phyloP scores from a whole-genome alignment of 2,113 vertebrate genomes.

The Taxidea taxus region DNA sequence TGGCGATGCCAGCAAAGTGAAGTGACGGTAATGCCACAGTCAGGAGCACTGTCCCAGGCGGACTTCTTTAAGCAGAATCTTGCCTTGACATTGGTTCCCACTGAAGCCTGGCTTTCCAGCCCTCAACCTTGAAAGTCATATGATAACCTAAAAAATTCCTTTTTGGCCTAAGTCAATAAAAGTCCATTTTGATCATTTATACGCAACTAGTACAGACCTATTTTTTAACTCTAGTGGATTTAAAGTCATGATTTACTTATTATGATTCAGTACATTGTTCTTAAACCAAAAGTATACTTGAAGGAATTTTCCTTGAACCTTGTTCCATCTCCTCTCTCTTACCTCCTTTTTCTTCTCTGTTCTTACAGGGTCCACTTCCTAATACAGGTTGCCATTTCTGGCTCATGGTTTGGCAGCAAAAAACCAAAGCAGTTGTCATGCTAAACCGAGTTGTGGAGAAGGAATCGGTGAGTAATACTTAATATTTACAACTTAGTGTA shows the following conservation, averaged over 20 bases:
- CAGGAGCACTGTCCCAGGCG: neutral
- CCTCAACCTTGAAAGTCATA: neutral
- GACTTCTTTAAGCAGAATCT: neutral
- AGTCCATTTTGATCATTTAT: neutral
- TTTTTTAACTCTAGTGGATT: conserved; percentile 37
- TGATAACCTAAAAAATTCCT: neutral
- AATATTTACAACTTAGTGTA: neutral
- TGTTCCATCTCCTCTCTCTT: neutral
- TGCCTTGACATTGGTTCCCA: neutral
- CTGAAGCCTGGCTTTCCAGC: neutral
- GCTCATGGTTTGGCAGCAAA: conserved; percentile 98
- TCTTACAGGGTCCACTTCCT: conserved; percentile 92
- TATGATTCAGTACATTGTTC: neutral
- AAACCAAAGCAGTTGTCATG: conserved; percentile 97
- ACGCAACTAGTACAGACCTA: neutral
- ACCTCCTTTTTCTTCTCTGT: conserved; percentile 24
- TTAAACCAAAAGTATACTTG: neutral
- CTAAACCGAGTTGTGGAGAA: conserved; percentile 97
- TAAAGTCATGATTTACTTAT: neutral
- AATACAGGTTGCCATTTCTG: conserved; percentile 99
- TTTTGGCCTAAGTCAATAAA: neutral
- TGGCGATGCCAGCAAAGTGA: neutral
- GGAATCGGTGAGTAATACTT: conserved; percentile 91
- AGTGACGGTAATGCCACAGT: neutral
- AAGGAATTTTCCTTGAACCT: neutral